phyloP scores from a whole-genome alignment of 2,797 vertebrate genomes.

The Mormyrops attenuatus region DNA sequence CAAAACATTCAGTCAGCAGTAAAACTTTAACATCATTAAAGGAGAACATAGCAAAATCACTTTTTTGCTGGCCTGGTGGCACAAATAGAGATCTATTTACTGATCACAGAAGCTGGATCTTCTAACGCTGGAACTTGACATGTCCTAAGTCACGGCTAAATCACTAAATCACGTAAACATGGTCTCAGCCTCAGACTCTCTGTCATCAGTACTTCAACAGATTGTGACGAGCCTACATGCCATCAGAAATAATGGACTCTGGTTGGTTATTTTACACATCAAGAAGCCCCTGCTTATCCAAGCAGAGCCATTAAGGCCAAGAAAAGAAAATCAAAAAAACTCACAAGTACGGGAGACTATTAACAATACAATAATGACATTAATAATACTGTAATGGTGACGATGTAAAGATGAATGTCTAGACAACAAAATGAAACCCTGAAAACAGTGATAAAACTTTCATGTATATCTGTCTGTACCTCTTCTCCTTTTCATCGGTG shows the following conservation, averaged over 20 bases:
- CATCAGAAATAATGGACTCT: not conserved
- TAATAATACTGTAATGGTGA: not conserved
- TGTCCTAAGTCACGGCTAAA: not conserved
- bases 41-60: not conserved
- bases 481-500: not conserved
- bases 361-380: not conserved
- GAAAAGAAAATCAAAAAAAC: not conserved
- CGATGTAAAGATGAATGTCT: not conserved
- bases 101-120: not conserved
- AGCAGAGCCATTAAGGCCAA: not conserved
- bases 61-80: not conserved
- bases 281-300: not conserved
- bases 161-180: no score
- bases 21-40: not conserved
- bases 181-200: not conserved
- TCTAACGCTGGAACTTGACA: not conserved
- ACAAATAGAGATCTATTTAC: not conserved
- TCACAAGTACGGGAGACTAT: not conserved
- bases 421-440: not conserved
- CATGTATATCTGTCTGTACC: not conserved
- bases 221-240: not conserved
- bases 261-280: not conserved
- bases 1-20: not conserved
- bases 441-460: not conserved
- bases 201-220: no score